A percentile compares a stretch with the other conserved stretches of the same genome.
Conservation (phyloP, 2,113 vertebrate species). For the Apeltes quadracus region DNA sequence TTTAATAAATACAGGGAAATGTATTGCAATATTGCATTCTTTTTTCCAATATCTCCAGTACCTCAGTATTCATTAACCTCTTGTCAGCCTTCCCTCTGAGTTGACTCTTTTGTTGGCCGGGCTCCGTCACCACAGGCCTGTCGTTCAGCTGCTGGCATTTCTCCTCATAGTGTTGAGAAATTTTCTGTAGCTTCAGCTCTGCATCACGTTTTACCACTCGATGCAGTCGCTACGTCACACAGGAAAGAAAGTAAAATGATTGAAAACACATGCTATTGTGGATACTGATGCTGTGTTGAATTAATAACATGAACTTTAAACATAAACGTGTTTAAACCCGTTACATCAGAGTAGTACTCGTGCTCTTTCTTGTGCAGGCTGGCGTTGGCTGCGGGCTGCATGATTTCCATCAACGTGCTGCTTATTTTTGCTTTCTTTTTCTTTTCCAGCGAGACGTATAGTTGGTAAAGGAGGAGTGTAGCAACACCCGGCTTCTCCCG, state of each 20-base stretch:
- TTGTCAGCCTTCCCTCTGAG: conserved; percentile 77
- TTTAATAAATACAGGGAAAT: background rate
- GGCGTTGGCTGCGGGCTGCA: conserved; percentile 75
- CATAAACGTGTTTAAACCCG: background rate
- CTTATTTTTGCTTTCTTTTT: conserved; percentile 83
- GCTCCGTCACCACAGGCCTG: conserved; percentile 50
- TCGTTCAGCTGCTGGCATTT: conserved; percentile 71
- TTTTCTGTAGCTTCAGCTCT: conserved; percentile 81
- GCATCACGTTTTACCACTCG: conserved; percentile 76
- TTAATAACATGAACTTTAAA: background rate
- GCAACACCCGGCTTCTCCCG: conserved; percentile 86
- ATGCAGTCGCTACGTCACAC: conserved; percentile 78
- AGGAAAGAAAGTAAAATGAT: conserved; percentile 3
- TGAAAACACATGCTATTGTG: background rate
- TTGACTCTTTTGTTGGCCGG: conserved; percentile 72
- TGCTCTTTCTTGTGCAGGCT: conserved; percentile 78
- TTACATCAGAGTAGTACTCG: conserved; percentile 84
- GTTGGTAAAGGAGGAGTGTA: conserved; percentile 87
- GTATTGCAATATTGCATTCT: background rate
- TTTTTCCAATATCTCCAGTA: conserved; percentile 43
- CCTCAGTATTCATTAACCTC: conserved; percentile 76
- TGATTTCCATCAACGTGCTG: conserved; percentile 76
- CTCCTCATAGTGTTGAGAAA: conserved; percentile 80
- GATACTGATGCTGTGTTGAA: background rate
- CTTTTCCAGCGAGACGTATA: conserved; percentile 88